Evolutionary conservation across 2,888 invertebrate genomes (phyloP).

Genomic region (Magallana nippona): DNA sequence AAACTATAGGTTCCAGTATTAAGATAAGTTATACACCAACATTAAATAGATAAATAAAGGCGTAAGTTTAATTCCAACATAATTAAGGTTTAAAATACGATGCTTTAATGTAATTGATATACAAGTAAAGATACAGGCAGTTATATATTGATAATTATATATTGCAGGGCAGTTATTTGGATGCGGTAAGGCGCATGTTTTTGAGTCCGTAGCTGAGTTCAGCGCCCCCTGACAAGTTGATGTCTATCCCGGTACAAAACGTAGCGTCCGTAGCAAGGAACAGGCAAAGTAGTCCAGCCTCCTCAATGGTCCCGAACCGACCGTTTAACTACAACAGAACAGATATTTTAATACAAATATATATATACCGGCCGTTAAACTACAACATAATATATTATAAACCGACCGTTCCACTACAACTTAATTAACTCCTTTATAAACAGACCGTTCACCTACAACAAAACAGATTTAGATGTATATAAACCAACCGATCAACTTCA

Average conservation of each 20-base stretch:
- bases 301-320: constrained; percentile 76
- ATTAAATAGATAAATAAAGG: no score
- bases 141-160: background rate
- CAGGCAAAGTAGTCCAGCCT: constrained; percentile 76
- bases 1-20: no score
- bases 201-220: constrained; percentile 77
- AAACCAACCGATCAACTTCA: constrained; percentile 75
- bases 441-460: constrained; percentile 60
- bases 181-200: constrained; percentile 49
- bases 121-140: no score
- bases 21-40: no score
- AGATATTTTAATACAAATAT: background rate
- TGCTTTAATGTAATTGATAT: no score
- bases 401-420: no score
- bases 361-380: constrained; percentile 74
- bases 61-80: no score
- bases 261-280: constrained; percentile 78
- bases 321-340: constrained; percentile 71
- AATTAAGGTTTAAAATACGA: no score
- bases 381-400: constrained; percentile 48
- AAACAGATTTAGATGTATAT: no score
- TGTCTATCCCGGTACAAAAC: constrained; percentile 78
- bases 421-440: constrained; percentile 47
- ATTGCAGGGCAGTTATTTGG: constrained; percentile 7
- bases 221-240: constrained; percentile 77